phyloP scores from a whole-genome alignment of 2,888 invertebrate species.

The Drosophila monieri region DNA sequence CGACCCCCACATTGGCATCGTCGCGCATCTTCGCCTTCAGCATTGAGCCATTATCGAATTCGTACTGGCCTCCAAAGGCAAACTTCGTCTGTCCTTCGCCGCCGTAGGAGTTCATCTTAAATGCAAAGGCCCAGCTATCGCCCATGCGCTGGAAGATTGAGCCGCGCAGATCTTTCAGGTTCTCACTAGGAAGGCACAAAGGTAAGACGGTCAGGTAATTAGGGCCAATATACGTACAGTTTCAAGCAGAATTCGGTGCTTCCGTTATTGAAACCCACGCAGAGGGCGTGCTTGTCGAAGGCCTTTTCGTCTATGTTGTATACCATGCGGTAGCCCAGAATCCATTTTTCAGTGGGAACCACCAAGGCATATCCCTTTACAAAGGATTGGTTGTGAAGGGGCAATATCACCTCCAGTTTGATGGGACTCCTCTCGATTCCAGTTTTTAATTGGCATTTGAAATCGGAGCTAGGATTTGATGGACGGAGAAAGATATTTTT shows the following conservation, averaged over 20 bases:
- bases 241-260: slow-evolving; percentile 50
- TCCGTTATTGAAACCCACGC: slow-evolving; percentile 38
- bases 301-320: slow-evolving; percentile 35
- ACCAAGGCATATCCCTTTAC: slow-evolving; percentile 39
- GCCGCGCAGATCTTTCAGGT: slow-evolving; percentile 55
- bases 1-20: slow-evolving; percentile 38
- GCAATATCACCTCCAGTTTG: slow-evolving; percentile 48
- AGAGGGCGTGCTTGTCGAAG: slow-evolving; percentile 52
- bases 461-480: neutral
- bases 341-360: slow-evolving; percentile 26
- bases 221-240: slow-evolving; percentile 38
- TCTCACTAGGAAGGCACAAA: slow-evolving; percentile 40
- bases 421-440: slow-evolving; percentile 42
- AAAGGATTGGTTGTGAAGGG: slow-evolving; percentile 33
- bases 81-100: slow-evolving; percentile 11
- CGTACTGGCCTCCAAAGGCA: slow-evolving; percentile 54
- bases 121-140: slow-evolving; percentile 49
- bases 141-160: slow-evolving; percentile 59
- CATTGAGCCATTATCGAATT: slow-evolving; percentile 26
- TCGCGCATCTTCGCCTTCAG: slow-evolving; percentile 46
- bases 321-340: slow-evolving; percentile 49
- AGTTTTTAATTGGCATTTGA: slow-evolving; percentile 12
- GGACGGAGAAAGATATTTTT: no score
- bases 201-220: neutral
- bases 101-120: slow-evolving; percentile 38